Percentiles rank a stretch among this genome's conserved stretches.
phyloP scores from a whole-genome alignment of 2,888 invertebrate species.

The Palloptera scutellata region DNA sequence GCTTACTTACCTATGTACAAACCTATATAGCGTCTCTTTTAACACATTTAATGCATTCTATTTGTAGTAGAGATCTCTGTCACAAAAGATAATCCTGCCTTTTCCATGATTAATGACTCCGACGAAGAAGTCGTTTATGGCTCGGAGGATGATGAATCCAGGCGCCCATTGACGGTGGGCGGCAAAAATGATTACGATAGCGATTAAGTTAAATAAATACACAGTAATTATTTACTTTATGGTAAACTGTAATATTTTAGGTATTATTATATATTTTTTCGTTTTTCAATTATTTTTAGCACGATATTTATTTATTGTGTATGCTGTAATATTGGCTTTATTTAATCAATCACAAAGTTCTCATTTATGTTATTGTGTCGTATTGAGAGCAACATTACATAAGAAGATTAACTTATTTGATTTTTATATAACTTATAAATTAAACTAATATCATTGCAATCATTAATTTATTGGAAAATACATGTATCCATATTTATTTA shows the following conservation, averaged over 20 bases:
- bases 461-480: no score
- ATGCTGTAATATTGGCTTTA: neutral
- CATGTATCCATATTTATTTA: no score
- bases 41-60: neutral
- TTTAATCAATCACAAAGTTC: no score
- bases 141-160: conserved; percentile 87
- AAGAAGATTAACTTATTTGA: no score
- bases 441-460: no score
- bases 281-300: conserved; percentile 3
- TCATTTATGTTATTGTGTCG: no score
- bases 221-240: neutral
- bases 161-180: conserved; percentile 77
- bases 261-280: conserved; percentile 7
- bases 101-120: conserved; percentile 97
- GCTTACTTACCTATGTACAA: conserved; percentile 30
- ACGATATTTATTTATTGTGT: neutral
- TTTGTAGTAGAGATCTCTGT: conserved; percentile 79
- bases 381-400: no score
- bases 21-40: neutral
- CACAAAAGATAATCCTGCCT: conserved; percentile 96
- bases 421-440: no score
- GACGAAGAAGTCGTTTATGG: conserved; percentile 97
- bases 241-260: neutral
- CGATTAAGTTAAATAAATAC: conserved; percentile 66
- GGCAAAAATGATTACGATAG: conserved; percentile 74